phyloP scores from a whole-genome alignment of 2,888 invertebrate genomes.

The Asteroscopus sphinx region DNA sequence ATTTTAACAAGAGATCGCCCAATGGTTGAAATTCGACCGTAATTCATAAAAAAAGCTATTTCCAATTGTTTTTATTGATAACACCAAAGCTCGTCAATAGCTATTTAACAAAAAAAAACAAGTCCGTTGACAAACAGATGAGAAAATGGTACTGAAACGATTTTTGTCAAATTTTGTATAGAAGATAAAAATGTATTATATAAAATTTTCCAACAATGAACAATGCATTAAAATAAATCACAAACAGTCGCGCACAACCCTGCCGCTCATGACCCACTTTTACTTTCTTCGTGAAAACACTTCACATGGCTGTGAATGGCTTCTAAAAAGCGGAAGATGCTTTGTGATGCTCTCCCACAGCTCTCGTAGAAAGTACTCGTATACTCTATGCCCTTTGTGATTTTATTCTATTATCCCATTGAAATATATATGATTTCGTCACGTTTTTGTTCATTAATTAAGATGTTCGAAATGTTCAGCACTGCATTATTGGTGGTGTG shows the following conservation, averaged over 20 bases:
- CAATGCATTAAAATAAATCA: slow-evolving; percentile 36
- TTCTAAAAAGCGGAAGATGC: slow-evolving; percentile 83
- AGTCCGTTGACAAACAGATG: too few relatives aligned
- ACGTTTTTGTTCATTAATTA: slow-evolving; percentile 31
- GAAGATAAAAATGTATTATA: too few relatives aligned
- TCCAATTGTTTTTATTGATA: too few relatives aligned
- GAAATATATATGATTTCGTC: slow-evolving; percentile 36
- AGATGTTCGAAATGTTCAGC: slow-evolving; percentile 2
- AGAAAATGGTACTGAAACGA: too few relatives aligned
- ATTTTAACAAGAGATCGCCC: too few relatives aligned
- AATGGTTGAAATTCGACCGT: too few relatives aligned
- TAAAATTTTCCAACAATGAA: slow-evolving; percentile 30
- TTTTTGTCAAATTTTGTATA: too few relatives aligned
- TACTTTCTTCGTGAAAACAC: slow-evolving; percentile 87
- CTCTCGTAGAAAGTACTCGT: slow-evolving; percentile 78
- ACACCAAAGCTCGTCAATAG: too few relatives aligned
- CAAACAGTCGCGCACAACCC: slow-evolving; percentile 39
- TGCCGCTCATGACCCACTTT: slow-evolving; percentile 78
- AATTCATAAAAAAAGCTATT: too few relatives aligned
- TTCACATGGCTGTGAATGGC: slow-evolving; percentile 81
- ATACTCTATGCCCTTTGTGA: slow-evolving; percentile 57
- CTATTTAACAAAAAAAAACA: too few relatives aligned
- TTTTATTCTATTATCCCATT: slow-evolving; percentile 44
- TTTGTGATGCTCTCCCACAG: slow-evolving; percentile 78
- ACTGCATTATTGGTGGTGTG: not conserved